These are phyloP conservation scores for Agrotis segetum DNA, from an alignment of 2,888 invertebrate genomes.

Conservation along the genomic window DNA sequence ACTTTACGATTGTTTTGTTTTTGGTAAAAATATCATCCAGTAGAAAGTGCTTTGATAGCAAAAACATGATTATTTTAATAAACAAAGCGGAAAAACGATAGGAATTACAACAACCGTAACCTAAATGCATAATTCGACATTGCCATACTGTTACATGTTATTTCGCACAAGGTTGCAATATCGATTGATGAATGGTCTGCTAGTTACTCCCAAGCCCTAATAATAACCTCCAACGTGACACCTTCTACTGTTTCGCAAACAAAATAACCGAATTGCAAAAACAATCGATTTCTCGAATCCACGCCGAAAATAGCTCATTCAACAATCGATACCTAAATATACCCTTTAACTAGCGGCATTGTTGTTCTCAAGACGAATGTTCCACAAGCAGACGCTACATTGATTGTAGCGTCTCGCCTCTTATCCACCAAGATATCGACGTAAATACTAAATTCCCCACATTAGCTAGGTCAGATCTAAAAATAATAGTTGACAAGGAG, in stretches of 20 bases:
- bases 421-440: slow-evolving; percentile 56
- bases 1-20: too few relatives aligned
- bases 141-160: slow-evolving; percentile 64
- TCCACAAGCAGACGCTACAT: slow-evolving; percentile 41
- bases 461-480: slow-evolving; percentile 75
- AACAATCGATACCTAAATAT: slow-evolving; percentile 60
- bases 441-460: slow-evolving; percentile 61
- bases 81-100: slow-evolving; percentile 7
- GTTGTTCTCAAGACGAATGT: slow-evolving; percentile 41
- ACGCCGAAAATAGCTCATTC: slow-evolving; percentile 56
- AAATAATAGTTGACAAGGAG: slow-evolving; percentile 82
- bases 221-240: slow-evolving; percentile 51
- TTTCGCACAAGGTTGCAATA: slow-evolving; percentile 79
- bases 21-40: background rate
- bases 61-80: slow-evolving; percentile 13
- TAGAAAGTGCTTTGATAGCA: background rate
- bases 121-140: slow-evolving; percentile 65
- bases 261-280: slow-evolving; percentile 44
- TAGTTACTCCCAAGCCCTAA: slow-evolving; percentile 46
- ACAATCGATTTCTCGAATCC: slow-evolving; percentile 34
- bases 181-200: slow-evolving; percentile 71
- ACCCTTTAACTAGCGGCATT: slow-evolving; percentile 36
- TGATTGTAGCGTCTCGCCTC: slow-evolving; percentile 13
- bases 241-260: slow-evolving; percentile 26
- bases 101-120: slow-evolving; percentile 32